Evolutionary conservation across 37 sponge, comb jelly and placozoan species (phyloP).

Genomic region (Halichondria panicea): DNA sequence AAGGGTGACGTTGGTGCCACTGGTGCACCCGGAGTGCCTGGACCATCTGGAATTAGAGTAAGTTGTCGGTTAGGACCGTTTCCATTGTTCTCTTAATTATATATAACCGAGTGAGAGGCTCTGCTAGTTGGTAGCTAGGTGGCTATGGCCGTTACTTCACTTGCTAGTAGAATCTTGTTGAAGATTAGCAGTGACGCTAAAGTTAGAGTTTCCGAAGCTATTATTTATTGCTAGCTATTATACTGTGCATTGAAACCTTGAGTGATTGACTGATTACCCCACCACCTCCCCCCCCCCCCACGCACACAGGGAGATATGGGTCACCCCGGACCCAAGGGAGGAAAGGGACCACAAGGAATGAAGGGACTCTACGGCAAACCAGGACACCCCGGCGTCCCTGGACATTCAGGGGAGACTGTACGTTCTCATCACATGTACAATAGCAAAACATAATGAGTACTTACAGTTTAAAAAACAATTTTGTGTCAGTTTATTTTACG

Average conservation of each 20-base stretch:
- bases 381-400: slow-evolving; percentile 58
- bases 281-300: no score
- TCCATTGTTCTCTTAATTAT: no score
- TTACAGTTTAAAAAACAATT: no score
- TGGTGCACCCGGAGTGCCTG: slow-evolving; percentile 29
- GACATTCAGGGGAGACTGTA: slow-evolving; percentile 48
- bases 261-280: neutral
- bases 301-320: slow-evolving; percentile 43
- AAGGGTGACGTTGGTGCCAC: slow-evolving; percentile 50
- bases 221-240: no score
- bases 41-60: slow-evolving; percentile 35
- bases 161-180: no score
- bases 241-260: no score
- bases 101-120: no score
- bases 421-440: neutral
- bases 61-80: no score
- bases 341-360: slow-evolving; percentile 37
- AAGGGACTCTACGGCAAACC: slow-evolving; percentile 25
- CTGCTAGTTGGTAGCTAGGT: neutral
- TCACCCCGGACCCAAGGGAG: slow-evolving; percentile 43
- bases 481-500: neutral
- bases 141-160: no score
- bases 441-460: no score
- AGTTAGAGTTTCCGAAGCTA: no score
- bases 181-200: no score